Base-by-base conservation (phyloP, 2,888 invertebrate species). In the Caenorhabditis sp. region DNA sequence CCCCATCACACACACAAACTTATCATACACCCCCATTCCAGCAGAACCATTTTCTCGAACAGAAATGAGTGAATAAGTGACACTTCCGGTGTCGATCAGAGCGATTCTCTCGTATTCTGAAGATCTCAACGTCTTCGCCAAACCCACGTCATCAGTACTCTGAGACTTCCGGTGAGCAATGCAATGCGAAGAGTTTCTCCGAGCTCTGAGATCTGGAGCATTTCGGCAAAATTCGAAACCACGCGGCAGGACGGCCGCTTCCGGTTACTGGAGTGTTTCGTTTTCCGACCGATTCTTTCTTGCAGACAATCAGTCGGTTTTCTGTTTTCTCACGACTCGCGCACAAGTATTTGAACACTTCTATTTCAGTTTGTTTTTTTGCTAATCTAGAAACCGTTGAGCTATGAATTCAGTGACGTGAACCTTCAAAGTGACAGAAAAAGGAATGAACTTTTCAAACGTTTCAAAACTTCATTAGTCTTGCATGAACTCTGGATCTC, bases 151-250 rank as follows among this genome's bases (percentile, higher is more conserved):
- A 41, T 41, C 41, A 17, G 15, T 3, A 41, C 20, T 41, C 41
- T 5, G 41, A 41, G 17, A 41, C 41, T 41, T 41, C 41, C 41
- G 41, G 41, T 41, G 41, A 41, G 41, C 41, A 41, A 7, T 20
- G 20, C 41, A 41, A 41, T n/a, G n/a, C n/a, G n/a, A 41, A 41
- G 41, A 13, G 41, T 41, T 41, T 41, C n/a, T 41, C 20, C 9
- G 37, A 37, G 41, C 41, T 41, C 13, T 41, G n/a, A n/a, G n/a
- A 41, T 17, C 9, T 9, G 17, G 17, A 17, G 20, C 5, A 15
- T 41, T 41, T 41, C 17, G 2, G 17, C n/a, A 41, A 7, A 41
- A 41, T 41, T 41, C 4, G 20, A 13, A 41, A 41, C 41, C 41
- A 41, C 41, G 41, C 15, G 41, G 41, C 41, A 17, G 20, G 5